Conservation (phyloP, 2,888 invertebrate genomes). For the Erpobdella octoculata region DNA sequence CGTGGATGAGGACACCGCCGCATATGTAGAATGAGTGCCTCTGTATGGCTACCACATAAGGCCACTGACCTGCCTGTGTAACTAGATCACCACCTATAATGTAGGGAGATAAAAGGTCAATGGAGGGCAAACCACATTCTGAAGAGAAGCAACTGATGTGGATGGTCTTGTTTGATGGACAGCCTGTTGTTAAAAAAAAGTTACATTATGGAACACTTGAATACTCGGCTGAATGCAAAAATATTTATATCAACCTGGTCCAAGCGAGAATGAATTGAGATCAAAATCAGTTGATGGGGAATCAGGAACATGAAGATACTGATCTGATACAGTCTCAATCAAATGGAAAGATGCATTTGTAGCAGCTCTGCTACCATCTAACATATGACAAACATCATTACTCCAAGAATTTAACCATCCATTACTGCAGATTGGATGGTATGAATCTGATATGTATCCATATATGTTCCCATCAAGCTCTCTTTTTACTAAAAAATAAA, state of each 20-base stretch:
- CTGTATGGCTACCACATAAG: conserved; percentile 37
- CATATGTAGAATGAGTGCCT: conserved; percentile 34
- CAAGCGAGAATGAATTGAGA: no score
- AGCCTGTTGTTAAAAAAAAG: not conserved
- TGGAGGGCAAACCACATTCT: conserved; percentile 10
- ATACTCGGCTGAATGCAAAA: not conserved
- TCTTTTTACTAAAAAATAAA: not conserved
- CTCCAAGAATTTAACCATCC: no score
- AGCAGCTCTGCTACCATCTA: no score
- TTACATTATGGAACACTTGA: not conserved
- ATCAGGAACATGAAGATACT: no score
- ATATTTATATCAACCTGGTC: no score
- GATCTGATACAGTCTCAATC: no score
- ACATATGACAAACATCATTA: no score
- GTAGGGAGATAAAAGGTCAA: conserved; percentile 27
- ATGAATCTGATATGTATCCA: no score
- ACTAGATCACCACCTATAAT: conserved; percentile 36
- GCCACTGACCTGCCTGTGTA: conserved; percentile 35
- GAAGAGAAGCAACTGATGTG: not conserved
- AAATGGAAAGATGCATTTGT: no score
- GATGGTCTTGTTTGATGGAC: not conserved
- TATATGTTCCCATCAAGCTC: not conserved
- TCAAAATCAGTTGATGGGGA: no score
- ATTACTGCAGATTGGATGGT: no score
- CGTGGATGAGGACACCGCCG: conserved; percentile 33